Evolutionary conservation across 2,888 invertebrate genomes (phyloP), one percentile per base, ranked within the genome.

Genomic region (Platycheirus rosarum): DNA sequence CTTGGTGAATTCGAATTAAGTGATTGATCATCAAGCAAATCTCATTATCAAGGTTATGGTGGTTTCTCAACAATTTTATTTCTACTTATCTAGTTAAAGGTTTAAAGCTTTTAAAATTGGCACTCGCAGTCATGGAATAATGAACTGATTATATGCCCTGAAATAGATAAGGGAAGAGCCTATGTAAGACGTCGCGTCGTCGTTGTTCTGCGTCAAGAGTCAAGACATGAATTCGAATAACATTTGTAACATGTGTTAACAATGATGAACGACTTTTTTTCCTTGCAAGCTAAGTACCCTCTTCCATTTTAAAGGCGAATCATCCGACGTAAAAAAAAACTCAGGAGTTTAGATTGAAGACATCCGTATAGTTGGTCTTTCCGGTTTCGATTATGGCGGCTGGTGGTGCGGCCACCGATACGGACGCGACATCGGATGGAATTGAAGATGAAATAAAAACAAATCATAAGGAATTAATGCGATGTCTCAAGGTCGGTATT

Each of bases 101-200:
- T 20, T 13, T n/a, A 35, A 32, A 70, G 57, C 74, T 80, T 70
- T 68, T 53, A 57, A 79, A 57, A 29, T 3, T 60, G 44, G 48
- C 60, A 20, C 9, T 40, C 46, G 37, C 46, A 69, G 0, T 18
- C 65, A 70, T 62, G 57, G 42, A 71, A 62, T 77, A 82, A 82
- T 82, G 71, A 77, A 77, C 63, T 77, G 82, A 82, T 82, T 77
- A 73, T 77, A 82, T 82, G 77, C 82, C 37, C 44, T 44, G 8
- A 44, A 32, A 5, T 57, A 73, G 82, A 82, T 82, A 82, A 77
- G 62, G 23, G 26, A n/a, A 48, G n/a, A 46, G 26, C 26, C 26
- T 26, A n/a, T 6, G 26, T 26, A 35, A n/a, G 14, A 18, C 18
- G 35, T 29, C 11, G 6, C 11, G 11, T 20, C 29, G 6, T 23